Evolutionary conservation across 2,113 vertebrate species (phyloP), one percentile per base, ranked within the genome.

Genomic region (Struthidea cinerea): DNA sequence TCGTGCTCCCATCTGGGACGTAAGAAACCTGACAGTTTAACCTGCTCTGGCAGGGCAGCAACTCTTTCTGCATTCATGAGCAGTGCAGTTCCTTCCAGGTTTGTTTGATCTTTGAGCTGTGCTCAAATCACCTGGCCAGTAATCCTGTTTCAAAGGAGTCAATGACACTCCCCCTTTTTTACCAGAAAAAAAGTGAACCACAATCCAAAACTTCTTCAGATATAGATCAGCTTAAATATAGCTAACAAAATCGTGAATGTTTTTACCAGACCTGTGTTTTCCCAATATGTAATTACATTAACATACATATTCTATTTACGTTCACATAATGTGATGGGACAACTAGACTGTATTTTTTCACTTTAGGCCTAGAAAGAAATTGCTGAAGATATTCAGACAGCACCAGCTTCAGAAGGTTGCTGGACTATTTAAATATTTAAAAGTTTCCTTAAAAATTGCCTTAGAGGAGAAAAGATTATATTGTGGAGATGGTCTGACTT

Each of bases 401-500:
- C 56, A 70, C 5, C 16, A 42, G 33, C 15, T 65, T 79, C 77
- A 73, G 46, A 33, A 87, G 47, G 35, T 41, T 83, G 50, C 37
- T 82, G 68, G 76, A 65, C 73, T 92, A 70, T 42, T 95, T 78
- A 94, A 95, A 94, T 89, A 93, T 92, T 92, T 75, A 21, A 80
- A 92, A 96, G 70, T 87, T 89, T 77, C 90, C 83, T 95, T 80
- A 7, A 84, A 93, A 86, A 87, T 89, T 94, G 81, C 81, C 89
- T 92, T 89, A 79, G 74, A 97, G 77, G 80, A 85, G 65, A 89
- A 87, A 93, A 86, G 49, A 95, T 93, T 80, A 55, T 84, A 82
- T 84, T 87, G 59, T 92, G 33, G 68, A 94, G 90, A 91, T 53
- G 57, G 30, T 85, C 57, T 97, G 96, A 96, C 95, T 96, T 97